These are phyloP conservation scores for Sericinus montela DNA, from an alignment of 2,888 invertebrate species.

Conservation along the genomic window DNA sequence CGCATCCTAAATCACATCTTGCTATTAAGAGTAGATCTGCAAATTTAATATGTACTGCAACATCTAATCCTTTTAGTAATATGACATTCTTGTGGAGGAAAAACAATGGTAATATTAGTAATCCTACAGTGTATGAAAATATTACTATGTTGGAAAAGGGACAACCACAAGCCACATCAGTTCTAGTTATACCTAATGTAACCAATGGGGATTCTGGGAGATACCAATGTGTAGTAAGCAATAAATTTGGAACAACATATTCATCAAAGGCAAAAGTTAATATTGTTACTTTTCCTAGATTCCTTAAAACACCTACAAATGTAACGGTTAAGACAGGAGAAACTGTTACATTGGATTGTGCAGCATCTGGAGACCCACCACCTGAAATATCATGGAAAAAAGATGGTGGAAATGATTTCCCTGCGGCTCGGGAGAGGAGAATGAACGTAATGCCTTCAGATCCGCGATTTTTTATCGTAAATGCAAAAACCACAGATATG, in stretches of 20 bases:
- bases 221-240: constrained; percentile 96
- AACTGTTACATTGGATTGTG: constrained; percentile 93
- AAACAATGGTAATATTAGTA: constrained; percentile 82
- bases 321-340: constrained; percentile 91
- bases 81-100: constrained; percentile 93
- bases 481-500: constrained; percentile 92
- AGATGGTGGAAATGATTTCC: constrained; percentile 96
- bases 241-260: constrained; percentile 93
- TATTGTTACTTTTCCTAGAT: constrained; percentile 92
- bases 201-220: constrained; percentile 90
- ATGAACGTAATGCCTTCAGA: constrained; percentile 96
- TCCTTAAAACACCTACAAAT: constrained; percentile 90
- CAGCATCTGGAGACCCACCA: constrained; percentile 91
- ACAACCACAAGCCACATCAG: constrained; percentile 84
- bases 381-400: constrained; percentile 95
- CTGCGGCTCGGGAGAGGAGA: constrained; percentile 94
- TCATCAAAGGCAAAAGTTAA: constrained; percentile 91
- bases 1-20: constrained; percentile 89
- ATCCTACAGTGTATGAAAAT: constrained; percentile 66
- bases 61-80: constrained; percentile 86
- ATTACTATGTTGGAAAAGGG: constrained; percentile 72
- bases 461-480: constrained; percentile 94
- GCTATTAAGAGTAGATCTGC: constrained; percentile 94
- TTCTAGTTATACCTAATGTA: constrained; percentile 86
- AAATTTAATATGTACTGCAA: constrained; percentile 89